Evolutionary conservation across 2,113 vertebrate species (phyloP).

Genomic region (Ondatra zibethicus): DNA sequence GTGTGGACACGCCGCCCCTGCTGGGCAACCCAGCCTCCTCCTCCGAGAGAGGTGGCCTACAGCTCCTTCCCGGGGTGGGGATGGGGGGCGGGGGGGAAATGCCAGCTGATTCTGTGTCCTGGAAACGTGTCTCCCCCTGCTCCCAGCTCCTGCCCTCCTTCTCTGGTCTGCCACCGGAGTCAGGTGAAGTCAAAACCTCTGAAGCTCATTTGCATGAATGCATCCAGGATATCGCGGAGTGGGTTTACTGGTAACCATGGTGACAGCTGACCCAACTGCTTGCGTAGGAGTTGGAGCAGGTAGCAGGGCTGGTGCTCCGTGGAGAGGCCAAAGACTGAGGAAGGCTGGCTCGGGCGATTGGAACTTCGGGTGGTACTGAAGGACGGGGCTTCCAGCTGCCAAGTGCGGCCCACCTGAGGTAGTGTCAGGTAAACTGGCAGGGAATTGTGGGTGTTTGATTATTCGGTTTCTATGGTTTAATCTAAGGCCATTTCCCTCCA

Average conservation of each 20-base stretch:
- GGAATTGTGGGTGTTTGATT: not conserved
- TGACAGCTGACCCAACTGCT: constrained; percentile 48
- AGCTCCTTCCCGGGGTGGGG: not conserved
- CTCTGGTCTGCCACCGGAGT: not conserved
- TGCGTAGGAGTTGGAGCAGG: not conserved
- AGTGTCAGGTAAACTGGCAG: not conserved
- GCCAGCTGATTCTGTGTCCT: not conserved
- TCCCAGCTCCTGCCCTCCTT: not conserved
- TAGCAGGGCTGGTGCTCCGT: not conserved
- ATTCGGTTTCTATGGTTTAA: not conserved
- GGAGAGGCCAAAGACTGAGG: not conserved
- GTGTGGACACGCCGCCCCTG: not conserved
- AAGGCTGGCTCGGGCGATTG: not conserved
- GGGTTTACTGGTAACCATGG: constrained; percentile 62
- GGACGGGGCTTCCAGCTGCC: not conserved
- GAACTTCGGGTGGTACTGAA: not conserved
- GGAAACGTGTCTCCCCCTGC: not conserved
- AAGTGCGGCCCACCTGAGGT: not conserved
- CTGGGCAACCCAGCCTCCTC: not conserved
- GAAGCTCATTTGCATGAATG: constrained; percentile 27
- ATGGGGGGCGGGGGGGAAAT: not conserved
- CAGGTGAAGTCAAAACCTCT: constrained; percentile 29
- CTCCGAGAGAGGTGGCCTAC: not conserved
- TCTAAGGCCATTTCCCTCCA: not conserved
- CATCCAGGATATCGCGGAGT: constrained; percentile 23